These are phyloP conservation scores for Acanthopagrus latus DNA, from an alignment of 2,797 vertebrate species.

Conservation along the genomic window DNA sequence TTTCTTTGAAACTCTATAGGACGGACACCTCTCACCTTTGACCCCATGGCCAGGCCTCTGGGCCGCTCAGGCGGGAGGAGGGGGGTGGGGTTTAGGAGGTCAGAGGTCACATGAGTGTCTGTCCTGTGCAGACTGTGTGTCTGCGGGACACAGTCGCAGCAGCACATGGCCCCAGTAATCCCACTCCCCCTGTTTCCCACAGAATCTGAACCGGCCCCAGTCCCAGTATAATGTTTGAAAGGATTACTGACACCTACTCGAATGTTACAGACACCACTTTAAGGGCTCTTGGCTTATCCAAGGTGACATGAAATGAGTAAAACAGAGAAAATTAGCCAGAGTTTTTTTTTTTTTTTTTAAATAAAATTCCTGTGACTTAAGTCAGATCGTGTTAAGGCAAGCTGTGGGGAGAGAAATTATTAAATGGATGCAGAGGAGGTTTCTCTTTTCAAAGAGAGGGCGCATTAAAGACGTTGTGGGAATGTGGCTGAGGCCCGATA, in stretches of 20 bases:
- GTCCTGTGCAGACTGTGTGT: conserved; percentile 83
- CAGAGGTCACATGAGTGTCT: conserved; percentile 75
- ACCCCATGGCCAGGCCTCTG: conserved; percentile 73
- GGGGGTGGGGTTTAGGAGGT: conserved; percentile 64
- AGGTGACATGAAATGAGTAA: conserved; percentile 25
- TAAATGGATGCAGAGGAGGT: conserved; percentile 21
- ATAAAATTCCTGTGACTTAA: conserved; percentile 30
- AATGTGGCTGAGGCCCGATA: conserved; percentile 40
- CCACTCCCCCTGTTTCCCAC: conserved; percentile 78
- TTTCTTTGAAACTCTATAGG: conserved; percentile 81
- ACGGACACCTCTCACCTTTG: conserved; percentile 78
- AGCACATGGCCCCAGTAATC: conserved; percentile 79
- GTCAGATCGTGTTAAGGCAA: conserved; percentile 30
- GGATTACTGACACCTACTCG: conserved; percentile 66
- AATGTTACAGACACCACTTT: conserved; percentile 60
- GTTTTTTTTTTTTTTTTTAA: too few relatives aligned
- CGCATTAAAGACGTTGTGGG: conserved; percentile 40
- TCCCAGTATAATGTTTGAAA: conserved; percentile 58
- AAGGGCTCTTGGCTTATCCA: conserved; percentile 22
- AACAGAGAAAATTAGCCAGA: conserved; percentile 4
- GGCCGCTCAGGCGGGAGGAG: conserved; percentile 58
- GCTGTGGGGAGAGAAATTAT: conserved; percentile 25
- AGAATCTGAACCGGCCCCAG: conserved; percentile 61
- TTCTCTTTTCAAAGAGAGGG: conserved; percentile 26
- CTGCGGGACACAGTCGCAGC: conserved; percentile 72